A percentile compares a stretch with the other conserved stretches of the same genome.
Evolutionary conservation across 2,113 vertebrate species (phyloP).

Genomic region (Bufo bufo): DNA sequence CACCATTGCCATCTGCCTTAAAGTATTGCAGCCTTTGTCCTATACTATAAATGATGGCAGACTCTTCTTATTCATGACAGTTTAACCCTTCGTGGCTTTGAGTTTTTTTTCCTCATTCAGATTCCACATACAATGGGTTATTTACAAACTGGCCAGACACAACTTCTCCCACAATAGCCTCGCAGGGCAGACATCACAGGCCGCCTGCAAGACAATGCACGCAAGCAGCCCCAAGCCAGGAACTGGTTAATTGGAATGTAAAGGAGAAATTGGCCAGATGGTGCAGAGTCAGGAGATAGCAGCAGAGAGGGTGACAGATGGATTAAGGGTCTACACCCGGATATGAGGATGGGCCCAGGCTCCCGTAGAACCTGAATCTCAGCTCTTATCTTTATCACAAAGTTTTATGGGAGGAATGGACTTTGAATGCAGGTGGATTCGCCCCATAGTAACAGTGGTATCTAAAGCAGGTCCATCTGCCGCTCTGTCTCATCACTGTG

Average conservation of each 20-base stretch:
- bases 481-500: too few relatives aligned
- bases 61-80: background rate
- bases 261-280: conserved; percentile 28
- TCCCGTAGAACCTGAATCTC: too few relatives aligned
- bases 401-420: background rate
- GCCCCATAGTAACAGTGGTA: background rate
- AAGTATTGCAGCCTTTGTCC: background rate
- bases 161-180: background rate
- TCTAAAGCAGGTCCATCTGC: background rate
- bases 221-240: background rate
- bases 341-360: background rate
- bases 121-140: background rate
- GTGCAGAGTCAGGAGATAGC: background rate
- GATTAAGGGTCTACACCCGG: conserved; percentile 4
- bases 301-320: conserved; percentile 5
- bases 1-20: background rate
- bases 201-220: background rate
- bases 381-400: background rate
- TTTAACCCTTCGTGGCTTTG: background rate
- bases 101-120: background rate
- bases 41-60: background rate
- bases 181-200: background rate
- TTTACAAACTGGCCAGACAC: background rate
- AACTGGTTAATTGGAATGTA: conserved; percentile 19
- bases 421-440: background rate